A percentile compares a stretch with the other conserved stretches of the same genome.
phyloP scores from a whole-genome alignment of 2,888 invertebrate species.

The Lepetodrilus schrolli region DNA sequence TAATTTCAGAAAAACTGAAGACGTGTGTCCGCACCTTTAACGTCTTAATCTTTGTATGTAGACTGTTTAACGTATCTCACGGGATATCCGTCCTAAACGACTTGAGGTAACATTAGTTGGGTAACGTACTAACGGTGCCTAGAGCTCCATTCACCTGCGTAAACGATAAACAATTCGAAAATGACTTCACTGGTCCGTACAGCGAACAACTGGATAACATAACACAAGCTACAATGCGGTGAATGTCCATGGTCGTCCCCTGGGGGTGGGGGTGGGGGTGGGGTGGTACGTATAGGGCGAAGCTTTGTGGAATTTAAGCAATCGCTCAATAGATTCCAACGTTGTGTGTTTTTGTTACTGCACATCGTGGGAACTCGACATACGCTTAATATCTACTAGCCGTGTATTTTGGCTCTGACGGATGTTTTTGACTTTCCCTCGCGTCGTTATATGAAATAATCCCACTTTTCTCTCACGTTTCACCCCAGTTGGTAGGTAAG shows the following conservation, averaged over 20 bases:
- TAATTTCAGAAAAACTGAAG: no score
- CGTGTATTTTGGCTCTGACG: neutral
- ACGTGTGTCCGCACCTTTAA: no score
- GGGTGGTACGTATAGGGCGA: no score
- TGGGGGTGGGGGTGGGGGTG: no score
- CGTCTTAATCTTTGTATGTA: no score
- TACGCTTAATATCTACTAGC: neutral
- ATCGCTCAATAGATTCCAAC: neutral
- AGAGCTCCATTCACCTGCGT: neutral
- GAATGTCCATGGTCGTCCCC: no score
- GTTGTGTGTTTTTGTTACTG: neutral
- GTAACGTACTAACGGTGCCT: neutral
- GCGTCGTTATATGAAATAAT: constrained; percentile 7
- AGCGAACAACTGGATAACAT: neutral
- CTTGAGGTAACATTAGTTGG: neutral
- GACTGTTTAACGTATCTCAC: no score
- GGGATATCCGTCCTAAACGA: neutral
- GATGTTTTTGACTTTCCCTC: constrained; percentile 18
- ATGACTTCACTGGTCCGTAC: neutral
- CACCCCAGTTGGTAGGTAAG: neutral
- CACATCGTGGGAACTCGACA: neutral
- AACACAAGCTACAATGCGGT: neutral
- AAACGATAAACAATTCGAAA: neutral
- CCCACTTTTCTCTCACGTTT: neutral
- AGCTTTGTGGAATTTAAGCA: neutral